These are phyloP conservation scores for Brachyhypopomus occidentalis DNA, from an alignment of 2,113 vertebrate species.

Conservation along the genomic window DNA sequence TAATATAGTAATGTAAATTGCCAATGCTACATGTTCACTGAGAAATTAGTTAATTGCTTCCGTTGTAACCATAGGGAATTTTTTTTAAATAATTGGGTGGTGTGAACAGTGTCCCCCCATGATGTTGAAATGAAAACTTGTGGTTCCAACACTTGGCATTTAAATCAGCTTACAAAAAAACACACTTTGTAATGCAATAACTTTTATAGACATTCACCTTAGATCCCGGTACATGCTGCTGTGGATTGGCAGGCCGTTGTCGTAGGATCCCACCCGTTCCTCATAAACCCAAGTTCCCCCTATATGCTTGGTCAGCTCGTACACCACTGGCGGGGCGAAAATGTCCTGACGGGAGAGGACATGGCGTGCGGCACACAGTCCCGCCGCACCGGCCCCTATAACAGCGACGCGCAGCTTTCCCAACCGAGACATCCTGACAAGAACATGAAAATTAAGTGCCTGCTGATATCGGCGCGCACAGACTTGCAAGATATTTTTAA, in stretches of 20 bases:
- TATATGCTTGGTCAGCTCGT: slow-evolving; percentile 66
- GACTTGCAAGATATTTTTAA: not conserved
- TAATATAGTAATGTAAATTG: not conserved
- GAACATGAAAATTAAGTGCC: not conserved
- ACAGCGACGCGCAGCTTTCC: slow-evolving; percentile 68
- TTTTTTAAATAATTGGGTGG: no score
- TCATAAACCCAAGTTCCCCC: slow-evolving; percentile 83
- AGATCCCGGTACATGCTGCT: slow-evolving; percentile 85
- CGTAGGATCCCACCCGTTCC: slow-evolving; percentile 57
- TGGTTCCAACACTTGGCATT: no score
- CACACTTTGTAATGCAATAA: not conserved
- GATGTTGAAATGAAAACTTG: no score
- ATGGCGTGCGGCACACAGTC: slow-evolving; percentile 76
- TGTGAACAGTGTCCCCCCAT: no score
- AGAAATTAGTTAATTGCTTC: no score
- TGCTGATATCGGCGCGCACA: not conserved
- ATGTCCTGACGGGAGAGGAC: slow-evolving; percentile 64
- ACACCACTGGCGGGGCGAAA: slow-evolving; percentile 75
- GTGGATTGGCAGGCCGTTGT: slow-evolving; percentile 59
- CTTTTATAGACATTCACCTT: slow-evolving; percentile 54
- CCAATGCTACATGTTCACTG: not conserved
- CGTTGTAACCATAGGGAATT: no score
- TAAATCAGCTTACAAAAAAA: not conserved
- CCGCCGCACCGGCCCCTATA: slow-evolving; percentile 74
- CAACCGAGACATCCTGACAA: slow-evolving; percentile 47